Evolutionary conservation across 2,888 invertebrate species (phyloP).

Genomic region (Scaptomyza polygonia): DNA sequence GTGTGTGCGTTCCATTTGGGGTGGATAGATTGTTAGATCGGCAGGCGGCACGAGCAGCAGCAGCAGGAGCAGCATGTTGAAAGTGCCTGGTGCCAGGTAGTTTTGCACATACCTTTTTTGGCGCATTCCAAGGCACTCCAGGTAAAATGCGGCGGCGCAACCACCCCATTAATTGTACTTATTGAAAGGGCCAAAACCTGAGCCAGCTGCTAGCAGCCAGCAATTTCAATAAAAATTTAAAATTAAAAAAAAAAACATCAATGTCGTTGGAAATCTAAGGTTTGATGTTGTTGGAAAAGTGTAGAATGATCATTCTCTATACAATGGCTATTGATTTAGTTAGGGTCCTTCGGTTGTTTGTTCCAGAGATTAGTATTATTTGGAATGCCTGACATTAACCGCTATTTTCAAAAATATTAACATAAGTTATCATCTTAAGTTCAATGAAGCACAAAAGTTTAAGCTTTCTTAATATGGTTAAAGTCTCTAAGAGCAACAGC

Average conservation of each 20-base stretch:
- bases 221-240: constrained; percentile 41
- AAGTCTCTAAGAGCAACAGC: too few species aligned
- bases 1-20: constrained; percentile 46
- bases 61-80: constrained; percentile 21
- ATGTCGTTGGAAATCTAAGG: constrained; percentile 58
- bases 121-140: constrained; percentile 78
- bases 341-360: constrained; percentile 51
- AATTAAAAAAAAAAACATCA: constrained; percentile 50
- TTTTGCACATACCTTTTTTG: constrained; percentile 76
- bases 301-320: constrained; percentile 19
- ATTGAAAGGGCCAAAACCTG: constrained; percentile 7
- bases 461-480: too few species aligned
- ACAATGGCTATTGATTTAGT: constrained; percentile 59
- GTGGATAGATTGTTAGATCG: constrained; percentile 57
- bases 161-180: constrained; percentile 51
- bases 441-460: too few species aligned
- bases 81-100: constrained; percentile 81
- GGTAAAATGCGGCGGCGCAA: constrained; percentile 76
- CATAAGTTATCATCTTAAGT: too few species aligned
- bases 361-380: constrained; percentile 52
- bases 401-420: not conserved
- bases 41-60: constrained; percentile 9
- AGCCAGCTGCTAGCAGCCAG: constrained; percentile 57
- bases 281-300: constrained; percentile 34
- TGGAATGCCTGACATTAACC: not conserved